Conservation (phyloP, 2,797 vertebrate genomes). For the Pristis pectinata region DNA sequence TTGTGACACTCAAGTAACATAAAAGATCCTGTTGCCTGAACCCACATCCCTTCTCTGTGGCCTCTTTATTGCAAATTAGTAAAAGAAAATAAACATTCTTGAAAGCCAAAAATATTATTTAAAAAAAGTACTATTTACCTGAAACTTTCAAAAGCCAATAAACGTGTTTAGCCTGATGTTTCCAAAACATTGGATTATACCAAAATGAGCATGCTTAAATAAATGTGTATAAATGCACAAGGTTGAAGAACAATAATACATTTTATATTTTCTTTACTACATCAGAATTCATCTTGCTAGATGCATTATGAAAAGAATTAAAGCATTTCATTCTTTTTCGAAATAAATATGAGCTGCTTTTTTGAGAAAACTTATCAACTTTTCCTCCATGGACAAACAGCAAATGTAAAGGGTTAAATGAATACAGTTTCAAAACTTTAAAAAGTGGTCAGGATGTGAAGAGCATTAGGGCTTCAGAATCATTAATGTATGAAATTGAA, state of each 20-base stretch:
- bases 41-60: background rate
- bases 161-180: background rate
- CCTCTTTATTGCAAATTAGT: background rate
- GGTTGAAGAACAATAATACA: background rate
- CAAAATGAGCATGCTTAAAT: constrained; percentile 7
- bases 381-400: background rate
- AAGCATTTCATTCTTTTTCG: background rate
- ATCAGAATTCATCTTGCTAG: background rate
- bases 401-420: background rate
- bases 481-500: background rate
- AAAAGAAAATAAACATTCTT: too few relatives aligned
- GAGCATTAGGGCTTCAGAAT: background rate
- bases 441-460: background rate
- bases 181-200: background rate
- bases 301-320: background rate
- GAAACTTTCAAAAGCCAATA: background rate
- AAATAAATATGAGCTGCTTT: background rate
- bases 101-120: background rate
- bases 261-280: background rate
- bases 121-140: background rate
- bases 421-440: background rate
- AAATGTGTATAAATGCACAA: background rate
- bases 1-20: constrained; percentile 20
- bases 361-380: background rate
- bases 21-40: background rate